Base-by-base conservation (phyloP, 2,797 vertebrate species). In the Lophotriccus pileatus region DNA sequence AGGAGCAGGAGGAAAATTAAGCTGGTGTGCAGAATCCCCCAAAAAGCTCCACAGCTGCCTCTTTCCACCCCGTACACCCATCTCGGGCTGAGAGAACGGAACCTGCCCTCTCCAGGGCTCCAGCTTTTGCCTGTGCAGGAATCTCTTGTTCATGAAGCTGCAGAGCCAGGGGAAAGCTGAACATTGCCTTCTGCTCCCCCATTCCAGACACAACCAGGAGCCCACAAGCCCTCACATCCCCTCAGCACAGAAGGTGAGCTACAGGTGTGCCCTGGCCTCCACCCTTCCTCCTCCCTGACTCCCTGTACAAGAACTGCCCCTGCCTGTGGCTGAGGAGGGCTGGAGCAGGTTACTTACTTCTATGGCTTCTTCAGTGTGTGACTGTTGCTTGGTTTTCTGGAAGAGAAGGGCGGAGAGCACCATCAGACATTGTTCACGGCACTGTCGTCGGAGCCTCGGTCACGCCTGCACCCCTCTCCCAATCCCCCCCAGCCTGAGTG, bases 321-420 rank as follows among this genome's bases (percentile, higher is more conserved):
- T 41, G 59, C n/a, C 66, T 3, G 1, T 1, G 3, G 18, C 49
- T 27, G 27, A 73, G 55, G 19, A 34, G 7, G 7, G 22, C 47
- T 25, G 39, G 15, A 27, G 46, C 43, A 4, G 73, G 36, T 37
- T 32, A 95, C 97, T 32, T 93, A 97, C 97, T 91, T 41, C 93
- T 97, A 89, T 22, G 90, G 53, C 83, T 94, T 96, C 95, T 94
- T 98, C 96, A 97, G 96, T 97, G 97, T 94, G 75, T 88, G 95
- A 96, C 96, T 95, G 96, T 77, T 84, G 79, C 94, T 97, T 89
- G 96, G 92, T 95, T 97, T 98, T 89, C 98, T 98, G 96, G 55
- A 98, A 97, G 43, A 60, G 62, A 91, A 84, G 63, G 49, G 56
- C 70, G 24, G 28, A 80, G 20, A 84, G 30, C 4, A 2, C 14